Conservation (phyloP, 1,140 invertebrate genomes). For the Achatina immaculata region DNA sequence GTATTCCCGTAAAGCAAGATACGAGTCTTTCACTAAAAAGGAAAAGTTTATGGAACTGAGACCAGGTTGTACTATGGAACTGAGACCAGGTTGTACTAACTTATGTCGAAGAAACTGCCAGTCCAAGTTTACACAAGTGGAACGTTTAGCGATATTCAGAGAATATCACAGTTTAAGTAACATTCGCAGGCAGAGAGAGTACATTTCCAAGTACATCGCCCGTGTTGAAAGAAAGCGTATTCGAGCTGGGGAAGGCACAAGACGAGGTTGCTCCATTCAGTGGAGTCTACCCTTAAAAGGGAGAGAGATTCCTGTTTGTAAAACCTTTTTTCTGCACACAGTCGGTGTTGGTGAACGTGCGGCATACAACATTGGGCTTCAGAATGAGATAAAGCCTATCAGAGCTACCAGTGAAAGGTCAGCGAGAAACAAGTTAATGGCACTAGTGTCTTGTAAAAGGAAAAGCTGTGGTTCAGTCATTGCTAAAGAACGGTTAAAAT, state of each 20-base stretch:
- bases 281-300: slow-evolving; percentile 27
- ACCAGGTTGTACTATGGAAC: slow-evolving; percentile 16
- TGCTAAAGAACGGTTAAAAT: background rate
- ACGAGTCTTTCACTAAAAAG: background rate
- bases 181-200: slow-evolving; percentile 24
- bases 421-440: background rate
- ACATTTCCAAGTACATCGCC: slow-evolving; percentile 28
- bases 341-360: slow-evolving; percentile 18
- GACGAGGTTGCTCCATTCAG: slow-evolving; percentile 27
- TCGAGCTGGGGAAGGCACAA: background rate
- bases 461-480: background rate
- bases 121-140: slow-evolving; percentile 27
- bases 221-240: slow-evolving; percentile 23
- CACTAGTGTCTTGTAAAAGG: background rate
- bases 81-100: slow-evolving; percentile 15
- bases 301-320: slow-evolving; percentile 23
- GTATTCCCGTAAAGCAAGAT: background rate
- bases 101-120: slow-evolving; percentile 37
- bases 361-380: background rate
- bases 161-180: slow-evolving; percentile 31
- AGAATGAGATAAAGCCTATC: background rate
- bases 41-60: background rate
- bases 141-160: slow-evolving; percentile 33
- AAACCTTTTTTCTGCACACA: slow-evolving; percentile 38
- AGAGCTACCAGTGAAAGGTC: background rate